Base-by-base conservation (phyloP, 2,888 invertebrate species). In the Thymelicus acteon region DNA sequence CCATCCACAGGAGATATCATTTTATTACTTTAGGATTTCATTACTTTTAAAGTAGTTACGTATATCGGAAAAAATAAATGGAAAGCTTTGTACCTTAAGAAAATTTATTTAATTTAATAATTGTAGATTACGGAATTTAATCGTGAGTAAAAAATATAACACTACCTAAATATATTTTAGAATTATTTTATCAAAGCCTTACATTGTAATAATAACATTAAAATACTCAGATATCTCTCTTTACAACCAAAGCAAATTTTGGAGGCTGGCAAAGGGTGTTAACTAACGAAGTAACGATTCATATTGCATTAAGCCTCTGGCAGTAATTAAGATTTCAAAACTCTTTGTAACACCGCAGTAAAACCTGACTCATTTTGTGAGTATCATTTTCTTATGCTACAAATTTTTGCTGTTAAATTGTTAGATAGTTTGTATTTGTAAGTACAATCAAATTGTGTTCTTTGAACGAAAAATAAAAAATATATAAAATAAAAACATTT, bases 311-410 rank as follows among this genome's bases (percentile, higher is more conserved):
- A 82, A 85, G 85, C 91, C 88, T 79, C 79, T 77, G 86, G 92
- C 90, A 80, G 83, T 89, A 91, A 92, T 92, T 92, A 92, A 89
- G 89, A 86, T 87, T 88, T 86, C 88, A 87, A 85, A 89, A 87
- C 80, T 85, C 87, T 87, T 86, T 88, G 88, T 87, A 82, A 85
- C 39, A 64, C 69, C 49, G 58, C 58, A 57, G 62, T 57, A 48
- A 57, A 69, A 64, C 49, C 69, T 70, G 65, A 49, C 69, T 70
- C 69, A 70, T 49, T 70, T 58, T 69, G 31, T 58, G 24, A 68
- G 62, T 44, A 19, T 49, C 58, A 70, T 48, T 63, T 70, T 63
- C 48, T 70, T 60, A 60, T 49, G 24, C 24, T 64, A 40, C 19
- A n/a, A 24, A 54, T 70, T 70, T 37, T 40, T 40, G 37, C 52